Conservation (phyloP, 2,797 vertebrate genomes). For the Catamblyrhynchus diadema region DNA sequence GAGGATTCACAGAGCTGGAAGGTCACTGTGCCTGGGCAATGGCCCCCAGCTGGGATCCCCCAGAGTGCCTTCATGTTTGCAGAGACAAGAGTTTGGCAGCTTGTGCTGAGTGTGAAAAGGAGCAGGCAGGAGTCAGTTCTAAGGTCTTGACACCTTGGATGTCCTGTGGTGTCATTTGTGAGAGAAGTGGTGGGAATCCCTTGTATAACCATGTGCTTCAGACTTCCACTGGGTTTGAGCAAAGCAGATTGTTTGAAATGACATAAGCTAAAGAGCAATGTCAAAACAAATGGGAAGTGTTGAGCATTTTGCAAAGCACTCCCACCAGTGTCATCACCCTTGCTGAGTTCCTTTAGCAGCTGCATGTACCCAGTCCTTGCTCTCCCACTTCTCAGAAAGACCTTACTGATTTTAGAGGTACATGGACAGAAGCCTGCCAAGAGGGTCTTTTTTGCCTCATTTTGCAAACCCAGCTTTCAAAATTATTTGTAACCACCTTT, state of each 20-base stretch:
- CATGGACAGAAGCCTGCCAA: not conserved
- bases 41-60: not conserved
- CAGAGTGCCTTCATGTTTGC: not conserved
- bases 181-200: not conserved
- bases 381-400: not conserved
- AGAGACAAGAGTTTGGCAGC: not conserved
- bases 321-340: not conserved
- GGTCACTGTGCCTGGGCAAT: not conserved
- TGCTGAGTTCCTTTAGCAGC: not conserved
- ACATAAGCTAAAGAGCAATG: not conserved
- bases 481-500: not conserved
- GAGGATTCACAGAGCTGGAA: not conserved
- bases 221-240: not conserved
- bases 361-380: not conserved
- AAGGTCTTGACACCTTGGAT: not conserved
- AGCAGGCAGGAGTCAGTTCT: not conserved
- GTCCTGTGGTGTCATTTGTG: not conserved
- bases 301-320: not conserved
- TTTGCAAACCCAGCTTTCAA: not conserved
- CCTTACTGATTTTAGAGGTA: not conserved
- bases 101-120: not conserved
- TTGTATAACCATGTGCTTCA: not conserved
- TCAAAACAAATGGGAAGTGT: not conserved
- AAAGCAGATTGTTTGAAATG: not conserved
- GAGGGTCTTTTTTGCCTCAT: not conserved